These are phyloP conservation scores for Helicoverpa assulta DNA, from an alignment of 2,888 invertebrate species.

Conservation along the genomic window DNA sequence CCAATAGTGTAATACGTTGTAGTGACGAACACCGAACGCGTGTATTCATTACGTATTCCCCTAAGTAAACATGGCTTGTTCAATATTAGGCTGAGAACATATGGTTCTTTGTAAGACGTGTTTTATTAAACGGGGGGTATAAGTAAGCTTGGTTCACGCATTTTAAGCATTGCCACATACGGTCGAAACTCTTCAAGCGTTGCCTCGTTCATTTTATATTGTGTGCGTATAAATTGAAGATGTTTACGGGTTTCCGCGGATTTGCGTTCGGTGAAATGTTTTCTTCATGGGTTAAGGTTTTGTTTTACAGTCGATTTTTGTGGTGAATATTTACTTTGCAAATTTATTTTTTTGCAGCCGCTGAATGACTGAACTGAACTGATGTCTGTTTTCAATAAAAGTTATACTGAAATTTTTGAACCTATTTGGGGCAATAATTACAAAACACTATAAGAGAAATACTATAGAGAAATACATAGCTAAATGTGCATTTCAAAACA, in stretches of 20 bases:
- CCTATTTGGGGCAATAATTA: no score
- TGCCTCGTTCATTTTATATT: constrained; percentile 53
- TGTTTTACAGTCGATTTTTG: background rate
- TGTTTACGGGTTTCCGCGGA: constrained; percentile 44
- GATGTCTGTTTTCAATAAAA: background rate
- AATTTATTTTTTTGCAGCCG: background rate
- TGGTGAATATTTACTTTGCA: background rate
- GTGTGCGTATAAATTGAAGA: constrained; percentile 56
- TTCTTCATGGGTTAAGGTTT: background rate
- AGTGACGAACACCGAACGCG: constrained; percentile 61
- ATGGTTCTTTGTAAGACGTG: constrained; percentile 73
- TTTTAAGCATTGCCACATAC: constrained; percentile 59
- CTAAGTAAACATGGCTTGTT: constrained; percentile 74
- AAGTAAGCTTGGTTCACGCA: constrained; percentile 65
- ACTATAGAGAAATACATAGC: no score
- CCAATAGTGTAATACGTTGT: constrained; percentile 44
- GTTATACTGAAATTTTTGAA: no score
- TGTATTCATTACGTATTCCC: constrained; percentile 76
- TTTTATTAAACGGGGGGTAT: constrained; percentile 74
- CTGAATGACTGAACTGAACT: no score
- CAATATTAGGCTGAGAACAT: constrained; percentile 76
- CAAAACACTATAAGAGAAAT: no score
- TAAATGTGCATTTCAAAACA: no score
- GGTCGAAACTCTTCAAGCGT: constrained; percentile 52
- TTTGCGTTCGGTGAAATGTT: constrained; percentile 24